Base-by-base conservation (phyloP, 2,113 vertebrate species). In the Pandion haliaetus region DNA sequence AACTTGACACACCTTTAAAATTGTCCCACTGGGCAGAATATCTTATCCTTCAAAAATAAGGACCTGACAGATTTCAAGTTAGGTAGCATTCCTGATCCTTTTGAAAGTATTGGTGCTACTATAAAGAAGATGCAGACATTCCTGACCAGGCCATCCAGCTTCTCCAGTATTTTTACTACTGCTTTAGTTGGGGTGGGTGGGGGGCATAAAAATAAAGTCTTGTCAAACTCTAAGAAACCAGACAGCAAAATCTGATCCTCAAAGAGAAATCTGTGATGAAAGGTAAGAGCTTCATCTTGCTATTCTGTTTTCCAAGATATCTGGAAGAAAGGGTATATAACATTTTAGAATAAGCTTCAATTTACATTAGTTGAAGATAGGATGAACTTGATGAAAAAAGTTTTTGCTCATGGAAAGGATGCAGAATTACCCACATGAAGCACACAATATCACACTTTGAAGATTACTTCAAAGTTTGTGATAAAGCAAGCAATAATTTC, bases 71-170 rank as follows among this genome's bases (percentile, higher is more conserved):
- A 31, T 93, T 96, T 96, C 96, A 89, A 95, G 94, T 93, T 66
- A 38, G 88, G 95, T n/a, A 69, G 83, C 90, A 97, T 97, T 97
- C 91, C 93, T 92, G 57, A 59, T 72, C 31, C 47, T 79, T 91
- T 86, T 86, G 58, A 86, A 93, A 93, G 66, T 69, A 44, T 9
- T 90, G 63, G 32, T 81, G 55, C 69, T 71, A 23, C 76, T 49
- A 16, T 24, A 65, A 81, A 32, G 29, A 91, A 14, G 88, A 89
- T 25, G 70, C 49, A 94, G 61, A 81, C 55, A 57, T 82, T 94
- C 77, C 88, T 82, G 74, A 91, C 78, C n/a, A 65, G 66, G 66
- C 54, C 62, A 80, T 72, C 49, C 86, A 80, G 70, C 81, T 89
- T 65, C 83, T 82, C 58, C 61, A 63, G 59, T 63, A 86, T 65